A percentile compares a stretch with the other conserved stretches of the same genome.
These are phyloP conservation scores for Clarias platycephalus DNA, from an alignment of 2,797 vertebrate genomes.

Conservation along the genomic window DNA sequence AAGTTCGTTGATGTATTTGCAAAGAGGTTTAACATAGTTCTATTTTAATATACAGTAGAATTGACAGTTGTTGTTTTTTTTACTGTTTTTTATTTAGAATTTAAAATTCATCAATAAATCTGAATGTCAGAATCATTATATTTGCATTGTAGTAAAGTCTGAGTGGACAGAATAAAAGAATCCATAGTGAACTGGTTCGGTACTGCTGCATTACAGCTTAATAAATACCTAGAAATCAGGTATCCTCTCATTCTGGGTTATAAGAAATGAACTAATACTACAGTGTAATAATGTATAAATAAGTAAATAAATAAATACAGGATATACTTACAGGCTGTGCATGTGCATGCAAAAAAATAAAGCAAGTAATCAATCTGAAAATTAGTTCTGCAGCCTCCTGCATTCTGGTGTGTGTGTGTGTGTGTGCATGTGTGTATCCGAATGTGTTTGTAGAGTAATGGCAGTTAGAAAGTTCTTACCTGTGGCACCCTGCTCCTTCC, in stretches of 20 bases:
- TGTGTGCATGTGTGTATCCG: constrained; percentile 4
- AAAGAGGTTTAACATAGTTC: neutral
- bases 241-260: neutral
- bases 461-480: constrained; percentile 59
- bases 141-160: neutral
- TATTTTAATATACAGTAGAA: neutral
- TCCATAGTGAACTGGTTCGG: neutral
- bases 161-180: neutral
- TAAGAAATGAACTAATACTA: neutral
- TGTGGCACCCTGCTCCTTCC: constrained; percentile 51
- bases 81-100: neutral
- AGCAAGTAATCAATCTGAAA: neutral
- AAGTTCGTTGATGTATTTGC: constrained; percentile 28
- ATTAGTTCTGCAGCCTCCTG: constrained; percentile 10
- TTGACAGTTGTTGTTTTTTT: neutral
- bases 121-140: neutral
- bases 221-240: neutral
- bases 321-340: neutral
- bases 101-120: neutral
- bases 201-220: neutral
- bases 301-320: neutral
- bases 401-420: constrained; percentile 7
- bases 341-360: neutral
- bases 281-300: neutral
- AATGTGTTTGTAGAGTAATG: constrained; percentile 35